phyloP scores from a whole-genome alignment of 2,888 invertebrate species.

The Eupithecia insigniata region DNA sequence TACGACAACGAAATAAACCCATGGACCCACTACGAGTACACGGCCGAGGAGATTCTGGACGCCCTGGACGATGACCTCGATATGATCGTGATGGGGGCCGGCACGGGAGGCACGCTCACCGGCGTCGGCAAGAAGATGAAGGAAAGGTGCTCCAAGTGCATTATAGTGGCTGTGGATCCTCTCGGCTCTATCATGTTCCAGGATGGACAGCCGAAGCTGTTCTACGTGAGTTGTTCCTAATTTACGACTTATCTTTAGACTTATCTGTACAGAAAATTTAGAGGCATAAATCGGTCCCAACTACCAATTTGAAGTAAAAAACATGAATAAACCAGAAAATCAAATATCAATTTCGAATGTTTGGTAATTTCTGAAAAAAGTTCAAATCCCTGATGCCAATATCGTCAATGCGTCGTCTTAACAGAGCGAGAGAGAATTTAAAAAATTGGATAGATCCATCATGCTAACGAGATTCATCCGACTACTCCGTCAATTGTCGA shows the following conservation, averaged over 20 bases:
- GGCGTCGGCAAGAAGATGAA: slow-evolving; percentile 95
- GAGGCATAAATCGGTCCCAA: too few relatives aligned
- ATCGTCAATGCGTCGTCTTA: too few relatives aligned
- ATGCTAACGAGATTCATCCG: too few relatives aligned
- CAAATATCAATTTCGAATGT: too few relatives aligned
- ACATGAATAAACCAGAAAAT: too few relatives aligned
- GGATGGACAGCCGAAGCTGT: slow-evolving; percentile 83
- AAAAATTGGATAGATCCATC: too few relatives aligned
- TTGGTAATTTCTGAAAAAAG: too few relatives aligned
- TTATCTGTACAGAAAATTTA: too few relatives aligned
- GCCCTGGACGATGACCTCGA: slow-evolving; percentile 88
- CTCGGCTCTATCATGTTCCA: slow-evolving; percentile 85
- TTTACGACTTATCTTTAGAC: neutral
- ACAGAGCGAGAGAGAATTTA: too few relatives aligned
- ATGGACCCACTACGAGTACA: slow-evolving; percentile 96
- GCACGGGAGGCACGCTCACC: slow-evolving; percentile 97
- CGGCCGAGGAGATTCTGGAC: slow-evolving; percentile 92
- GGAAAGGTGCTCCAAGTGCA: slow-evolving; percentile 89
- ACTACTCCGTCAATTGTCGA: too few relatives aligned
- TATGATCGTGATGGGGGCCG: slow-evolving; percentile 91
- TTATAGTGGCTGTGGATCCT: slow-evolving; percentile 94
- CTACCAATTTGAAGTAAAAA: too few relatives aligned
- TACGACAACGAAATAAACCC: slow-evolving; percentile 96
- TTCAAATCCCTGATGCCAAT: too few relatives aligned
- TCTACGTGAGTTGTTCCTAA: slow-evolving; percentile 49